These are phyloP conservation scores for Caretta caretta DNA, from an alignment of 2,113 vertebrate species.

Conservation along the genomic window DNA sequence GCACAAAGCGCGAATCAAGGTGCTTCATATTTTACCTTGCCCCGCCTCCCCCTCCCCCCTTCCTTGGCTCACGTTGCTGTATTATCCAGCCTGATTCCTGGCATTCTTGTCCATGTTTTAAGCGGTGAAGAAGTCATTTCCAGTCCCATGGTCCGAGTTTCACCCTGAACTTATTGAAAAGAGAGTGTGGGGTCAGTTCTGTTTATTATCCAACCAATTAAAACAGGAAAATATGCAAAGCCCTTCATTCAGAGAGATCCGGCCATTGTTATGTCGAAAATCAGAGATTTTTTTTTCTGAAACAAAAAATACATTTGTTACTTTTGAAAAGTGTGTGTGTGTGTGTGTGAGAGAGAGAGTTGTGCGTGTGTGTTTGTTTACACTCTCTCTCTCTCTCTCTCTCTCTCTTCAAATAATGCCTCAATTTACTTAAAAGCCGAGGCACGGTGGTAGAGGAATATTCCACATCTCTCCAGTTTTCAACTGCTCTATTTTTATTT, in stretches of 20 bases:
- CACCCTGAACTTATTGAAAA: slow-evolving; percentile 85
- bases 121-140: slow-evolving; percentile 83
- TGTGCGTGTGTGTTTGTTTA: not conserved
- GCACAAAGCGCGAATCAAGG: not conserved
- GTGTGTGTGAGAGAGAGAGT: too few relatives aligned
- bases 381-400: too few relatives aligned
- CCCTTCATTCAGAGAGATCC: slow-evolving; percentile 92
- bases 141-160: slow-evolving; percentile 81
- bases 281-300: slow-evolving; percentile 82
- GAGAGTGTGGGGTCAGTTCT: slow-evolving; percentile 85
- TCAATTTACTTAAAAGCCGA: not conserved
- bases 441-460: not conserved
- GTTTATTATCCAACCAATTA: slow-evolving; percentile 91
- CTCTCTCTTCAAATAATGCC: not conserved
- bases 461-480: not conserved
- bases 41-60: slow-evolving; percentile 47
- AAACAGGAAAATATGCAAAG: slow-evolving; percentile 95
- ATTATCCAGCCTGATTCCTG: slow-evolving; percentile 81
- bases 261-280: slow-evolving; percentile 90
- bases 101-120: slow-evolving; percentile 83
- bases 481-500: not conserved
- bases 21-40: slow-evolving; percentile 71
- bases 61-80: slow-evolving; percentile 65
- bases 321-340: slow-evolving; percentile 42
- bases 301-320: slow-evolving; percentile 77